Conservation (phyloP, 2,797 vertebrate genomes). For the Ibycter americanus region DNA sequence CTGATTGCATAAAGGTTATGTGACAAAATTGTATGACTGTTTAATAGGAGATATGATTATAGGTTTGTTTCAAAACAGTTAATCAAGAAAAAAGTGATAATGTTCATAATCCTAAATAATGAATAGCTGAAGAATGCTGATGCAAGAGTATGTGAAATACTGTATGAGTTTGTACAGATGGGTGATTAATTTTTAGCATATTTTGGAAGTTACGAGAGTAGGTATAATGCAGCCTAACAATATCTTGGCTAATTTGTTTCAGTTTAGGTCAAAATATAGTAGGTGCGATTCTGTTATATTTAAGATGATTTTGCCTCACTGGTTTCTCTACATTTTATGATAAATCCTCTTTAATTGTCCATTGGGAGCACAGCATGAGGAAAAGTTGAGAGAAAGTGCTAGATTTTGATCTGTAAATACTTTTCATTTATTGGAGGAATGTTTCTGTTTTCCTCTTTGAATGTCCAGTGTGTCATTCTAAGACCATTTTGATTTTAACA, state of each 20-base stretch:
- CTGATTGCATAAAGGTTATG: conserved; percentile 23
- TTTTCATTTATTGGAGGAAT: not conserved
- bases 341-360: not conserved
- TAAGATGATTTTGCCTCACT: not conserved
- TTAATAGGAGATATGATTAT: conserved; percentile 20
- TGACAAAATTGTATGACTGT: conserved; percentile 18
- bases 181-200: conserved; percentile 4
- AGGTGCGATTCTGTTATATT: not conserved
- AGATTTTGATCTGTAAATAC: not conserved
- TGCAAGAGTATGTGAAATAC: not conserved
- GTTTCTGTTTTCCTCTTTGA: not conserved
- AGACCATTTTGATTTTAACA: conserved; percentile 41
- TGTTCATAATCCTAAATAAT: conserved; percentile 5
- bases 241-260: not conserved
- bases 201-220: not conserved
- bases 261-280: not conserved
- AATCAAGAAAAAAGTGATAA: conserved; percentile 16
- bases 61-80: conserved; percentile 32
- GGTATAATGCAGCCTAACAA: not conserved
- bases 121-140: conserved; percentile 1
- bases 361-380: not conserved
- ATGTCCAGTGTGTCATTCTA: not conserved
- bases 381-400: not conserved
- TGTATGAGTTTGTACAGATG: not conserved
- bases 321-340: not conserved